A percentile compares a stretch with the other conserved stretches of the same genome.
Evolutionary conservation across 2,888 invertebrate species (phyloP).

Genomic region (Tubiluchus corallicola): DNA sequence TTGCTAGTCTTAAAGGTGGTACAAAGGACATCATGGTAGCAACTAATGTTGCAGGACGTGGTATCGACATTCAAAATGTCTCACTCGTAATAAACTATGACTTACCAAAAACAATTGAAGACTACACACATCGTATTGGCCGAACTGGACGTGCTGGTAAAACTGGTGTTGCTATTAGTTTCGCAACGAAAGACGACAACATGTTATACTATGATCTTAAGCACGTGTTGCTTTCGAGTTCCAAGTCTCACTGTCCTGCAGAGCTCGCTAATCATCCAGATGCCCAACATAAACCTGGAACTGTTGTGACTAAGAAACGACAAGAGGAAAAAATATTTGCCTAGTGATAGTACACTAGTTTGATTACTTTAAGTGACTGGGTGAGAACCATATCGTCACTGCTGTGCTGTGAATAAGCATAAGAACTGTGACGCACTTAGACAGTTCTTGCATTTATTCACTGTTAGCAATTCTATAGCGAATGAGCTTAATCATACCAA

Average conservation of each 20-base stretch:
- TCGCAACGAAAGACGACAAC: slow-evolving; percentile 92
- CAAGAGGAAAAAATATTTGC: slow-evolving; percentile 89
- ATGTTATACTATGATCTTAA: slow-evolving; percentile 90
- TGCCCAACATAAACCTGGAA: slow-evolving; percentile 90
- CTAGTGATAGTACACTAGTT: too few species aligned
- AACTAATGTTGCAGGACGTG: slow-evolving; percentile 97
- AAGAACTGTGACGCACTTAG: too few species aligned
- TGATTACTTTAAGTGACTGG: too few species aligned
- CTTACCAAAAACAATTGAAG: slow-evolving; percentile 96
- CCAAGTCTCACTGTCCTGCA: slow-evolving; percentile 82
- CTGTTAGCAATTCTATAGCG: too few species aligned
- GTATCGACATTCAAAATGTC: slow-evolving; percentile 99
- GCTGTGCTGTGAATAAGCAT: too few species aligned
- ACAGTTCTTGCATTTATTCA: too few species aligned
- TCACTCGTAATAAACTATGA: slow-evolving; percentile 98
- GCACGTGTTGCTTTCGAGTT: slow-evolving; percentile 65
- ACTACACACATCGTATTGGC: slow-evolving; percentile 64
- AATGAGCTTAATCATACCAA: too few species aligned
- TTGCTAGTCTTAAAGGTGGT: slow-evolving; percentile 86
- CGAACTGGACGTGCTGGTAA: slow-evolving; percentile 98
- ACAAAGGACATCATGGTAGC: slow-evolving; percentile 95
- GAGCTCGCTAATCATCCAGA: slow-evolving; percentile 96
- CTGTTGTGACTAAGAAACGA: slow-evolving; percentile 68
- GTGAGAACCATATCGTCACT: too few species aligned
- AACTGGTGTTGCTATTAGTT: slow-evolving; percentile 83